phyloP scores from a whole-genome alignment of 2,888 invertebrate genomes.

The Melipona bicolor region DNA sequence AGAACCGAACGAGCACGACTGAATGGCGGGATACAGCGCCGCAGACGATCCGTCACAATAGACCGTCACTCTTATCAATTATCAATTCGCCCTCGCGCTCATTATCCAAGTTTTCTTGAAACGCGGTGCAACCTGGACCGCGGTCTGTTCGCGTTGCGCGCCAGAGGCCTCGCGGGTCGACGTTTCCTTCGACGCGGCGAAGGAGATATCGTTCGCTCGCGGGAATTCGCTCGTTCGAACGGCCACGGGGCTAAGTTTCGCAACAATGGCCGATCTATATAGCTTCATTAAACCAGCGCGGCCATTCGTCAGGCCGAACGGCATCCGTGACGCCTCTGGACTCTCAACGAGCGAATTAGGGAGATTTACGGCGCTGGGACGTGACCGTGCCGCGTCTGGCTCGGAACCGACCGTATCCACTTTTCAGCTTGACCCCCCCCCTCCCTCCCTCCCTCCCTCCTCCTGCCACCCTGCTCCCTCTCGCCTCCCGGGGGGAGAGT shows the following conservation, averaged over 20 bases:
- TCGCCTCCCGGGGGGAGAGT: conserved; percentile 9
- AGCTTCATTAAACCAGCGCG: conserved; percentile 71
- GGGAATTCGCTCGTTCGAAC: conserved; percentile 43
- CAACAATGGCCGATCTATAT: conserved; percentile 70
- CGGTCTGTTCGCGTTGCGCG: conserved; percentile 10
- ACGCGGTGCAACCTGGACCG: background rate
- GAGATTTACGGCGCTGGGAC: conserved; percentile 77
- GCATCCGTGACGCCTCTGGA: conserved; percentile 73
- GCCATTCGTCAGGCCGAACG: conserved; percentile 71
- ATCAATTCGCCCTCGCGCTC: conserved; percentile 39
- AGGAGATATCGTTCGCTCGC: conserved; percentile 7
- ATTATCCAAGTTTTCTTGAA: conserved; percentile 48
- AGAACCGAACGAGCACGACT: background rate
- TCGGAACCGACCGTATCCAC: conserved; percentile 69
- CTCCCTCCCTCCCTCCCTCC: too few relatives aligned
- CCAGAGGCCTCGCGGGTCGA: background rate
- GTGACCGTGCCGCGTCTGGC: conserved; percentile 74
- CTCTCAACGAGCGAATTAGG: conserved; percentile 77
- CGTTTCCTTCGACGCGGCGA: background rate
- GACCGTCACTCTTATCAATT: conserved; percentile 38
- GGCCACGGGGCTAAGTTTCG: conserved; percentile 55
- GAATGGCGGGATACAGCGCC: background rate
- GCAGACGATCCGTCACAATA: conserved; percentile 34
- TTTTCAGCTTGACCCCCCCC: conserved; percentile 64
- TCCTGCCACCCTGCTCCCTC: too few relatives aligned